Conservation (phyloP, 2,113 vertebrate genomes). For the Tragelaphus scriptus region DNA sequence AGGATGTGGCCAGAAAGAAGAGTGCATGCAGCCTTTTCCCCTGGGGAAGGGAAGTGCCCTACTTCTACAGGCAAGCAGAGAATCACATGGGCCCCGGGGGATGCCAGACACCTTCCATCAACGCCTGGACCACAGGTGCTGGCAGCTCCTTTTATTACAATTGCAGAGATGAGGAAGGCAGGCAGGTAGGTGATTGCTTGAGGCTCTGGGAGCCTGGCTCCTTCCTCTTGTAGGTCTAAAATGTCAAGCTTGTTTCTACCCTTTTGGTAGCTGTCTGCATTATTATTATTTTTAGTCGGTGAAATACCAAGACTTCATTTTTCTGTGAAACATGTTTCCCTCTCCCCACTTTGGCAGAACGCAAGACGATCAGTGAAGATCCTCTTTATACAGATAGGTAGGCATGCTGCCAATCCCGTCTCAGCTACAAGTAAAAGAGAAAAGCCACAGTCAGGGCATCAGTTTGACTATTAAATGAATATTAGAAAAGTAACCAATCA, state of each 20-base stretch:
- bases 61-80: neutral
- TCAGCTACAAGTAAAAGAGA: slow-evolving; percentile 64
- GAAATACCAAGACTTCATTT: neutral
- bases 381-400: neutral
- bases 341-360: neutral
- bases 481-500: slow-evolving; percentile 42
- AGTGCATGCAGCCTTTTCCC: neutral
- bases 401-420: neutral
- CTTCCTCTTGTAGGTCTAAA: neutral
- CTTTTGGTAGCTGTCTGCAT: neutral
- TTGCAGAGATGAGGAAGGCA: neutral
- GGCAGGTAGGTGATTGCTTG: accelerated
- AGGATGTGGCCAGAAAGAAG: neutral
- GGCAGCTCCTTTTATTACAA: accelerated
- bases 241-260: neutral
- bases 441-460: slow-evolving; percentile 47
- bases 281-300: neutral
- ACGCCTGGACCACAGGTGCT: neutral
- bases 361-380: neutral
- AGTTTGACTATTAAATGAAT: neutral
- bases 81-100: neutral
- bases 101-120: accelerated
- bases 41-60: neutral
- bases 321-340: neutral
- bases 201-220: neutral